A percentile compares a stretch with the other conserved stretches of the same genome.
Evolutionary conservation across 1,140 invertebrate genomes (phyloP).

Genomic region (Dinoponera quadriceps): DNA sequence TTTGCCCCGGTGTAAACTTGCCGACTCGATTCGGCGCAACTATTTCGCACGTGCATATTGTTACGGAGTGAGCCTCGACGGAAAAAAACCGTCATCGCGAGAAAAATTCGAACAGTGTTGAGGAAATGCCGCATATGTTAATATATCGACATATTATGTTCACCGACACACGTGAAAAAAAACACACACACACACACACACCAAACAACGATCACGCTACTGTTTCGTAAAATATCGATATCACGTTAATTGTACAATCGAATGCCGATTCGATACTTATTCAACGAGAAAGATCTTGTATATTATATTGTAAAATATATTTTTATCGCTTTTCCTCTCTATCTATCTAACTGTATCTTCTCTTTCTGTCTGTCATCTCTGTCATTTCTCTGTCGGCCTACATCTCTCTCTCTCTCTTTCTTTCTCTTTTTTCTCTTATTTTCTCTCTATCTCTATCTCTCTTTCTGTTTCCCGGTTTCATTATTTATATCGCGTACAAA

Average conservation of each 20-base stretch:
- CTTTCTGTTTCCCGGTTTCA: slow-evolving; percentile 73
- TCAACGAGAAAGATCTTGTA: slow-evolving; percentile 78
- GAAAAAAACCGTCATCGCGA: no score
- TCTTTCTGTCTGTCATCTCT: no score
- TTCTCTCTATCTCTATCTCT: slow-evolving; percentile 12
- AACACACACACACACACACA: neutral
- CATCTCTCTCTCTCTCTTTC: no score
- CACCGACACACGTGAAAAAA: neutral
- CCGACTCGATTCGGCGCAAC: no score
- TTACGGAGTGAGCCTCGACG: no score
- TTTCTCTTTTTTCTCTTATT: no score
- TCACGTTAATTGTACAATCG: slow-evolving; percentile 29
- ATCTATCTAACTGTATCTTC: no score
- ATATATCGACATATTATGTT: neutral
- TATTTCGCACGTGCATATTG: no score
- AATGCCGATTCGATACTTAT: slow-evolving; percentile 59
- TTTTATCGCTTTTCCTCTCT: slow-evolving; percentile 77
- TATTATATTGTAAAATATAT: slow-evolving; percentile 84
- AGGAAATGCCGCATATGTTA: slow-evolving; percentile 10
- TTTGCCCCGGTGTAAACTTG: no score
- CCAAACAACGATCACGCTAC: neutral
- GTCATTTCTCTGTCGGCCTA: no score
- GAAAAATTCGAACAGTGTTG: slow-evolving; percentile 10
- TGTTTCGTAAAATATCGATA: slow-evolving; percentile 10
- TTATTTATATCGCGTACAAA: slow-evolving; percentile 81